Conservation (phyloP, 2,113 vertebrate species). For the Rhinolophus sinicus region DNA sequence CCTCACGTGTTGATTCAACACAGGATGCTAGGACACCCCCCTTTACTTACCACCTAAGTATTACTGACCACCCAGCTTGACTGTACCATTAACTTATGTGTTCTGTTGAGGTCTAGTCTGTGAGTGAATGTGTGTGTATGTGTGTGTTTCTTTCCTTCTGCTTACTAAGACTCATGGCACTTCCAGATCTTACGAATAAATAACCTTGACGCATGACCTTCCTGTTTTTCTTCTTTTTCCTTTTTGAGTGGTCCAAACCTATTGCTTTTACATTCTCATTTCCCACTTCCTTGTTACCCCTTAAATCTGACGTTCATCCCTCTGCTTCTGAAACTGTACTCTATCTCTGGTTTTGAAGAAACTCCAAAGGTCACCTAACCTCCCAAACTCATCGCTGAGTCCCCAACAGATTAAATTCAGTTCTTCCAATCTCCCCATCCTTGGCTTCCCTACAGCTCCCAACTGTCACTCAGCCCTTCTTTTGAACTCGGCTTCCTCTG, state of each 20-base stretch:
- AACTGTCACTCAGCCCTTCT: background rate
- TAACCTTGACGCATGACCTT: background rate
- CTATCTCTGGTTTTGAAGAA: background rate
- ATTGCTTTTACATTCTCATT: background rate
- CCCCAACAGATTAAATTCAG: background rate
- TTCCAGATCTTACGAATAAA: background rate
- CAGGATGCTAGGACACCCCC: background rate
- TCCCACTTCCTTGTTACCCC: background rate
- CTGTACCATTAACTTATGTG: background rate
- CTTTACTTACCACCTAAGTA: background rate
- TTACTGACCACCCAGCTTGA: background rate
- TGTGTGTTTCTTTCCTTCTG: background rate
- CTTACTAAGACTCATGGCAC: background rate
- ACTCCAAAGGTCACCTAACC: background rate
- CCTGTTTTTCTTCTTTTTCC: background rate
- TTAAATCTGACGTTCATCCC: background rate
- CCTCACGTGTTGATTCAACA: background rate
- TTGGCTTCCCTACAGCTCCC: background rate
- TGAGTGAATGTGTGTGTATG: background rate
- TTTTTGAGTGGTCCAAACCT: background rate
- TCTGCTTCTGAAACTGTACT: background rate
- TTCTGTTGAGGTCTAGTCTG: background rate
- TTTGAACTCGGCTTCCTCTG: background rate
- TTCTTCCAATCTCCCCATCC: background rate
- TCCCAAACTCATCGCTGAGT: background rate